Base-by-base conservation (phyloP, 2,113 vertebrate genomes). In the Salvelinus fontinalis region DNA sequence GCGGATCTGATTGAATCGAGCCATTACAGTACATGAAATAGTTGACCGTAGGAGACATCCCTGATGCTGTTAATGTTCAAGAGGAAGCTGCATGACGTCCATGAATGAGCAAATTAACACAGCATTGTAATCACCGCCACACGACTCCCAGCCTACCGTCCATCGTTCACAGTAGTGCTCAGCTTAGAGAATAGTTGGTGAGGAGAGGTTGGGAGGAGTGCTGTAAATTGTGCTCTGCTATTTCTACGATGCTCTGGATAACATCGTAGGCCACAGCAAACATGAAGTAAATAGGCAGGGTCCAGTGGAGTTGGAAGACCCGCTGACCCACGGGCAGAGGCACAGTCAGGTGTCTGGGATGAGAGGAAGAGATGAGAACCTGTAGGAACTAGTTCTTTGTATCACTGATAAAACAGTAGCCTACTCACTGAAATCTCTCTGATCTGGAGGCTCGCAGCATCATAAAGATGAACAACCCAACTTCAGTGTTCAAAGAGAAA, bases 281-380 rank as follows among this genome's bases (percentile, higher is more conserved):
- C 74, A 93, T 86, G 89, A 94, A 93, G 89, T 92, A 92, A 76
- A 88, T 69, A 67, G 92, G 92, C 20, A 93, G 87, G 67, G 91
- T 72, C 90, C 92, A 92, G n/a, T 81, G 86, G 57, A 94, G 87
- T 67, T 81, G 79, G 87, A 92, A 91, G 44, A 91, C 66, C 4
- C 78, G 85, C 73, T 87, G 77, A 0, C 75, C 79, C 1, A 84
- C 82, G 0, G 88, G 85, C 75, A 93, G 79, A 73, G 90, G 91
- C 67, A 94, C 78, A 0, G 65, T 71, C 4, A 93, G 73, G 44
- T 88, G 81, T 76, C 93, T 93, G 85, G 20, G 26, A 70, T 31
- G 84, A 59, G 57, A 60, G 22, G 12, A 60, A 18, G 51, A 59
- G 5, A 74, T 31, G 3, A 27, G 3, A 70, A 54, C 51, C 51